These are phyloP conservation scores for Sphecodes monilicornis DNA, from an alignment of 2,888 invertebrate species.

Conservation along the genomic window DNA sequence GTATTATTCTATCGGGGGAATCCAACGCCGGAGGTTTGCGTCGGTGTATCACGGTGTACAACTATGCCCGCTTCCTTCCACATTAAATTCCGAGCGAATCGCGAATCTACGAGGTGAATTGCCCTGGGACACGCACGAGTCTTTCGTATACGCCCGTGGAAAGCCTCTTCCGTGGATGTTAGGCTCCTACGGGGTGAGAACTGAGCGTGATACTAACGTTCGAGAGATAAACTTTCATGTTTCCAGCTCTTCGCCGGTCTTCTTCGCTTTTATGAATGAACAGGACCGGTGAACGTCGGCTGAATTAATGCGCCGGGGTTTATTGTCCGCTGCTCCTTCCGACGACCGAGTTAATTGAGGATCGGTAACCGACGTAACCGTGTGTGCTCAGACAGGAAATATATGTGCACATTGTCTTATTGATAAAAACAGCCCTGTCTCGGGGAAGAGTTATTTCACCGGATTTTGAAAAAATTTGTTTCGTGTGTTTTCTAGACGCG, in stretches of 20 bases:
- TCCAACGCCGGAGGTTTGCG: conserved; percentile 45
- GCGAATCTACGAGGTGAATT: conserved; percentile 77
- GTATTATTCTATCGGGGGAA: conserved; percentile 56
- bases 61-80: conserved; percentile 79
- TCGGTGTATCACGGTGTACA: conserved; percentile 69
- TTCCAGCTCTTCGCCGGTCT: neutral
- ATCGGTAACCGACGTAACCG: neutral
- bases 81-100: conserved; percentile 78
- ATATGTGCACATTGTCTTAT: neutral
- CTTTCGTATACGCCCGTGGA: conserved; percentile 36
- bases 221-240: conserved; percentile 8
- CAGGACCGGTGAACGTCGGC: neutral
- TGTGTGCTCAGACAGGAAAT: conserved; percentile 3
- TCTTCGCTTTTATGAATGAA: conserved; percentile 1
- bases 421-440: neutral
- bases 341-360: neutral
- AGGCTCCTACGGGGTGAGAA: conserved; percentile 52
- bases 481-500: neutral
- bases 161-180: conserved; percentile 33
- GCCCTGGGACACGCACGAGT: conserved; percentile 78
- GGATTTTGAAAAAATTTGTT: neutral
- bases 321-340: neutral
- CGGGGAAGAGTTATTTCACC: neutral
- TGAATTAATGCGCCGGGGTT: conserved; percentile 4
- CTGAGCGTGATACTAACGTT: neutral